Evolutionary conservation across 2,888 invertebrate genomes (phyloP), one percentile per base, ranked within the genome.

Genomic region (Tinea trinotella): DNA sequence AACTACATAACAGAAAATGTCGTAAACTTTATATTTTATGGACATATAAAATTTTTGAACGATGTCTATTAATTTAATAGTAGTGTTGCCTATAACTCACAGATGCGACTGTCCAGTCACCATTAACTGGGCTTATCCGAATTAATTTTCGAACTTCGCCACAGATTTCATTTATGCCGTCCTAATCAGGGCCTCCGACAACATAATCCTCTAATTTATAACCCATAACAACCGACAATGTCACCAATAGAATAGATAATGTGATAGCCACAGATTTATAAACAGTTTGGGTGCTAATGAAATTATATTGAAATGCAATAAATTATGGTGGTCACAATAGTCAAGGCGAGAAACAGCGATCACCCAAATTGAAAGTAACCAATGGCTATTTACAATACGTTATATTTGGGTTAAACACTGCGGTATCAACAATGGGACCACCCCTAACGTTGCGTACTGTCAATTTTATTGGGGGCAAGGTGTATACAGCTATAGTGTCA

Each of bases 161-260:
- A 71, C 70, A 71, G 74, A 75, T 68, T 67, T 70, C 71, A 75
- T 74, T 75, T 73, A 74, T 67, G 68, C 70, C 67, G 68, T 72
- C 76, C 79, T 82, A 84, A 83, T 79, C 79, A 77, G 62, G 68
- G 68, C 67, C 66, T 74, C 71, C 67, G 76, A 84, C 85, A 79
- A 77, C 76, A 71, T 82, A 83, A 85, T 85, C 84, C 82, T 67
- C 63, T 66, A 74, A 85, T 85, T 84, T 85, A 85, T 84, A 69
- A 78, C 65, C 75, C 71, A 72, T 79, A 76, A 73, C 73, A 70
- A 70, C 71, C 71, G 62, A 71, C 63, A 68, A 66, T 75, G 81
- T 79, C 81, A 10, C 52, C 34, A 15, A 52, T 34, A 18, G 15
- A 46, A 40, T 19, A 50, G n/a, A 50, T 19, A 24, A 12, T 50